Evolutionary conservation across 2,888 invertebrate species (phyloP).

Genomic region (Shargacucullia verbasci): DNA sequence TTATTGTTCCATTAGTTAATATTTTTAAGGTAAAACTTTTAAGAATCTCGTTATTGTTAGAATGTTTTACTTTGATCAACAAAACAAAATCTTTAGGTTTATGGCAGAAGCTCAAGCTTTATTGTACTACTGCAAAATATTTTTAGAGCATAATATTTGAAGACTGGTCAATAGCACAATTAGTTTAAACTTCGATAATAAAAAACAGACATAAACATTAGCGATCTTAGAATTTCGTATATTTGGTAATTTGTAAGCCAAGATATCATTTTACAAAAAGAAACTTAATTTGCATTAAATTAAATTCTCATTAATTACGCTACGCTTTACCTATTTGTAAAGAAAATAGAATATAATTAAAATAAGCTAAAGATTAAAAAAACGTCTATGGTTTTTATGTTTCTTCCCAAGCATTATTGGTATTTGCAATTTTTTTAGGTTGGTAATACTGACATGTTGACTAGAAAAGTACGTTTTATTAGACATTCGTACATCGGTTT

Average conservation of each 20-base stretch:
- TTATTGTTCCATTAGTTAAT: constrained; percentile 3
- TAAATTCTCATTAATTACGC: too few species aligned
- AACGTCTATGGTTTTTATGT: too few species aligned
- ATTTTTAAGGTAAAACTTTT: constrained; percentile 20
- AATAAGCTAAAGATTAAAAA: too few species aligned
- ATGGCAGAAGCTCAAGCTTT: constrained; percentile 24
- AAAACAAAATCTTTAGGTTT: constrained; percentile 26
- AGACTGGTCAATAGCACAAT: constrained; percentile 23
- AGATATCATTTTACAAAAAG: constrained; percentile 3
- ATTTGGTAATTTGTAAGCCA: constrained; percentile 25
- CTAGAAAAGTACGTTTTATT: too few species aligned
- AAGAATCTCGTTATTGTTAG: constrained; percentile 24
- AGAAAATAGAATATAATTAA: too few species aligned
- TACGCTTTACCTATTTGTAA: too few species aligned
- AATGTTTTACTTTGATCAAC: constrained; percentile 21
- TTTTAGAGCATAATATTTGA: constrained; percentile 19
- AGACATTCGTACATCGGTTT: constrained; percentile 5
- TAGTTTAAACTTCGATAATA: constrained; percentile 7
- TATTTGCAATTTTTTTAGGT: too few species aligned
- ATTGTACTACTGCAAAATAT: constrained; percentile 23
- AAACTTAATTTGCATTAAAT: too few species aligned
- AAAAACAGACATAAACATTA: constrained; percentile 27
- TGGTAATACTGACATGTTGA: too few species aligned
- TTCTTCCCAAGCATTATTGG: too few species aligned
- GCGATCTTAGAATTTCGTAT: constrained; percentile 10